A percentile compares a stretch with the other conserved stretches of the same genome.
Evolutionary conservation across 1,140 invertebrate genomes (phyloP).

Genomic region (Drosophila kanapiae): DNA sequence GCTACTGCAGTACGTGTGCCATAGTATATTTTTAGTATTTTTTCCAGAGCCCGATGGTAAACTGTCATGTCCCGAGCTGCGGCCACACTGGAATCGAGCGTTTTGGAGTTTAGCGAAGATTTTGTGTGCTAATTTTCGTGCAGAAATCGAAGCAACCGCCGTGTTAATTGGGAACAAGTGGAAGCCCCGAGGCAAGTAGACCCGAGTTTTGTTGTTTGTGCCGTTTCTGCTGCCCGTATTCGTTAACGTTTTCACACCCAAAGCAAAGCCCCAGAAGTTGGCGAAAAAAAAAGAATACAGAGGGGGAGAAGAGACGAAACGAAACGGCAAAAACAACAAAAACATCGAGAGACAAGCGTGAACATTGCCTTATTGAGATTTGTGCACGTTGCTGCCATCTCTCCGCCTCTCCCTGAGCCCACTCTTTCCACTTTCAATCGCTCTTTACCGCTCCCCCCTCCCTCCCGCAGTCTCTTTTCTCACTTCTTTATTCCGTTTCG

Average conservation of each 20-base stretch:
- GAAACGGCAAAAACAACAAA: constrained; percentile 54
- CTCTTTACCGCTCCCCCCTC: constrained; percentile 7
- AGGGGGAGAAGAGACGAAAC: constrained; percentile 61
- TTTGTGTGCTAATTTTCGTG: constrained; percentile 37
- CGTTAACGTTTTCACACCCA: neutral
- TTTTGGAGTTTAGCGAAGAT: constrained; percentile 30
- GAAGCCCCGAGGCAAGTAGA: constrained; percentile 67
- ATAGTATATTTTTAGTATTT: constrained; percentile 2
- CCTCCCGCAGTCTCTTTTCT: neutral
- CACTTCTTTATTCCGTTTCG: constrained; percentile 21
- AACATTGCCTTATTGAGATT: constrained; percentile 78
- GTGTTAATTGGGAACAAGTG: constrained; percentile 66
- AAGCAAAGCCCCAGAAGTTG: constrained; percentile 26
- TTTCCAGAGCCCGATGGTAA: constrained; percentile 13
- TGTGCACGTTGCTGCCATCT: constrained; percentile 65
- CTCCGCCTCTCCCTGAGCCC: constrained; percentile 22
- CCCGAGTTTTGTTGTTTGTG: constrained; percentile 16
- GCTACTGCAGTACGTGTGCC: neutral
- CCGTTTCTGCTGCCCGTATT: neutral
- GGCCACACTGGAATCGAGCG: constrained; percentile 32
- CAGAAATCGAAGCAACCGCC: constrained; percentile 48
- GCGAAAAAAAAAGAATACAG: constrained; percentile 15
- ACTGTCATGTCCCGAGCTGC: neutral
- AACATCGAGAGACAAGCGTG: constrained; percentile 53
- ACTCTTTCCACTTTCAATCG: neutral